These are phyloP conservation scores for Pelobates fuscus DNA, from an alignment of 2,113 vertebrate genomes.

Conservation along the genomic window DNA sequence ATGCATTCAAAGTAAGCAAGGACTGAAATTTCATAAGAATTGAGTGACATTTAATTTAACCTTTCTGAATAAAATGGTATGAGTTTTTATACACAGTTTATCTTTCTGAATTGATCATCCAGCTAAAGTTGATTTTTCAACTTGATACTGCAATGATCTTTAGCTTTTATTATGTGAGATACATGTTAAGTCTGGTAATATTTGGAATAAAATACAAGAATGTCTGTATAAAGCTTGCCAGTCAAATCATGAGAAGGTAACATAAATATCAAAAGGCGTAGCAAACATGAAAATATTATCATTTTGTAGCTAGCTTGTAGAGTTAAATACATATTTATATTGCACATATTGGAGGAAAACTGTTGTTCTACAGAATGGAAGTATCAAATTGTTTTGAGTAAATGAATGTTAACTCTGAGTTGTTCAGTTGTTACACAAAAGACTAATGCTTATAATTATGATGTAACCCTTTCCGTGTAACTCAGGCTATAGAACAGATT, in stretches of 20 bases:
- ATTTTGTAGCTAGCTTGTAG: conserved; percentile 7
- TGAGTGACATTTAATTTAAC: conserved; percentile 52
- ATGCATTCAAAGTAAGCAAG: conserved; percentile 47
- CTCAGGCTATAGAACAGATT: no score
- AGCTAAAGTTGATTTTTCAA: conserved; percentile 41
- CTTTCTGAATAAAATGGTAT: conserved; percentile 49
- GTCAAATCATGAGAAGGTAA: conserved; percentile 31
- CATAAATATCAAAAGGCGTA: conserved; percentile 27
- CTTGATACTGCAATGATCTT: conserved; percentile 47
- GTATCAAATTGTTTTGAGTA: neutral
- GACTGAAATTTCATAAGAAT: conserved; percentile 48
- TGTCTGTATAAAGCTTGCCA: conserved; percentile 32
- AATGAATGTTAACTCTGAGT: no score
- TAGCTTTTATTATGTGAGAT: conserved; percentile 48
- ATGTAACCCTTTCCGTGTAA: no score
- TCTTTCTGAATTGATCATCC: conserved; percentile 49
- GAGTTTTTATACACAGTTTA: conserved; percentile 49
- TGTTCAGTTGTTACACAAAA: no score
- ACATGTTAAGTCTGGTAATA: conserved; percentile 49
- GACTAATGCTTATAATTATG: no score
- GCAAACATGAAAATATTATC: conserved; percentile 36
- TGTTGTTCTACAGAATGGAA: conserved; percentile 22
- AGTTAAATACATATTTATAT: conserved; percentile 29
- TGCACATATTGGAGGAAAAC: conserved; percentile 7
- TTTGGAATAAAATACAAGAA: conserved; percentile 35